phyloP scores from a whole-genome alignment of 2,888 invertebrate genomes.

The Orthosia gothica region DNA sequence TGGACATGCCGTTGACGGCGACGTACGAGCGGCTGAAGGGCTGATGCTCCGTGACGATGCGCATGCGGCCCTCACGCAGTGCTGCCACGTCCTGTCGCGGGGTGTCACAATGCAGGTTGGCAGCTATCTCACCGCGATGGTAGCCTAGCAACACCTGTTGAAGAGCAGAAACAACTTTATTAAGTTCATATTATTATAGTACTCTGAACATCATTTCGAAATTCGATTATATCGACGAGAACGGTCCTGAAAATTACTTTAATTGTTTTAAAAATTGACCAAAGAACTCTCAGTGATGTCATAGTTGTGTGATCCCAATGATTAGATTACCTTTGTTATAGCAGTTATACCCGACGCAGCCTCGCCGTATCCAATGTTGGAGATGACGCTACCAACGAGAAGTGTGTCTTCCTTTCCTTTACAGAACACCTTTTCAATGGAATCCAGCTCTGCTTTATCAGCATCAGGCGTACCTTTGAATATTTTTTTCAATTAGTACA shows the following conservation, averaged over 20 bases:
- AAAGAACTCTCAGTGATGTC: not conserved
- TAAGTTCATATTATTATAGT: too few relatives aligned
- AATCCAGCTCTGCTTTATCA: constrained; percentile 93
- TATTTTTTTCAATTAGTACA: not conserved
- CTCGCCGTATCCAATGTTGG: constrained; percentile 88
- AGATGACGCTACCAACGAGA: constrained; percentile 90
- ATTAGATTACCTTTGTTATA: constrained; percentile 89
- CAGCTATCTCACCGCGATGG: constrained; percentile 93
- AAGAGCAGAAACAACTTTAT: not conserved
- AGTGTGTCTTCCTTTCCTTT: constrained; percentile 90
- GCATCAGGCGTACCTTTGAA: constrained; percentile 87
- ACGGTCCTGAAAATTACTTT: not conserved
- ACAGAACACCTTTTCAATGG: constrained; percentile 92
- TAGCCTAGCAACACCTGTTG: constrained; percentile 92
- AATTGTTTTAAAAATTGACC: not conserved
- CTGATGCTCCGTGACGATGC: constrained; percentile 91
- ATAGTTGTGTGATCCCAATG: not conserved
- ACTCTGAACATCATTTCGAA: not conserved
- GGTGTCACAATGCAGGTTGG: constrained; percentile 93
- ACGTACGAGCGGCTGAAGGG: constrained; percentile 89
- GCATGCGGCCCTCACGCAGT: constrained; percentile 87
- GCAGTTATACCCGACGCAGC: constrained; percentile 89
- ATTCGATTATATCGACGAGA: not conserved
- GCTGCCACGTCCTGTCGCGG: constrained; percentile 89
- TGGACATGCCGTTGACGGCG: constrained; percentile 78